A percentile compares a stretch with the other conserved stretches of the same genome.
Evolutionary conservation across 35 echinoderm and acorn worm species (phyloP).

Genomic region (Eucidaris tribuloides): DNA sequence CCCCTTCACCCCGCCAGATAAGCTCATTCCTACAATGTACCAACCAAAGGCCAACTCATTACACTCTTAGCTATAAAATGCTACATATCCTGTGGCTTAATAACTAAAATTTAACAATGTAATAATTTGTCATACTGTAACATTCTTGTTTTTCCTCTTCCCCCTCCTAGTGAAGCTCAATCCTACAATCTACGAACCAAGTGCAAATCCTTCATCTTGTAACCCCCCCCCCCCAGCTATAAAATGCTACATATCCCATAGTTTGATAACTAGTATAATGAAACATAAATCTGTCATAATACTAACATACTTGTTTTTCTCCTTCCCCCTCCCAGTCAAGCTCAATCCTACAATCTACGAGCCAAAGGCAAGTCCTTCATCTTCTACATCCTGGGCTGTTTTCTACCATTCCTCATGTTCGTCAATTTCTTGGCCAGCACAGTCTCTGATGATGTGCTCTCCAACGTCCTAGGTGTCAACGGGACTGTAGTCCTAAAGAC

Average conservation of each 20-base stretch:
- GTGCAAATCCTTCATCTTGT: constrained; percentile 60
- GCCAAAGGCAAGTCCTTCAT: constrained; percentile 70
- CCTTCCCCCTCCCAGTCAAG: constrained; percentile 32
- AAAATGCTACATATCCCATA: too few species aligned
- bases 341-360: constrained; percentile 77
- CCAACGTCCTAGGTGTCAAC: constrained; percentile 39
- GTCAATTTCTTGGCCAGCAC: constrained; percentile 73
- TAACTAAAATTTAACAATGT: too few species aligned
- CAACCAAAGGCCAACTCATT: constrained; percentile 51
- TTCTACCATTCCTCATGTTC: constrained; percentile 61
- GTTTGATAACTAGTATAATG: too few species aligned
- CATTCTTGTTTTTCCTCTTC: too few species aligned
- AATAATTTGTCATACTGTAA: too few species aligned
- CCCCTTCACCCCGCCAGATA: constrained; percentile 22
- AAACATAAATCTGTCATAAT: too few species aligned
- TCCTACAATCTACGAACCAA: constrained; percentile 68
- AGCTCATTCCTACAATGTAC: constrained; percentile 65
- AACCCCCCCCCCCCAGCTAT: too few species aligned
- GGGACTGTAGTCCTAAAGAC: constrained; percentile 46
- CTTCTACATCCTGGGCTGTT: constrained; percentile 69
- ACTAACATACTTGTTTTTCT: too few species aligned
- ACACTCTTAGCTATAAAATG: too few species aligned
- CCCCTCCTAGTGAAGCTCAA: constrained; percentile 37
- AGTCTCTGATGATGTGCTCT: constrained; percentile 62
- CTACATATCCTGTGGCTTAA: too few species aligned